Evolutionary conservation across 2,888 invertebrate genomes (phyloP), one percentile per base, ranked within the genome.

Genomic region (Molorchus minor): DNA sequence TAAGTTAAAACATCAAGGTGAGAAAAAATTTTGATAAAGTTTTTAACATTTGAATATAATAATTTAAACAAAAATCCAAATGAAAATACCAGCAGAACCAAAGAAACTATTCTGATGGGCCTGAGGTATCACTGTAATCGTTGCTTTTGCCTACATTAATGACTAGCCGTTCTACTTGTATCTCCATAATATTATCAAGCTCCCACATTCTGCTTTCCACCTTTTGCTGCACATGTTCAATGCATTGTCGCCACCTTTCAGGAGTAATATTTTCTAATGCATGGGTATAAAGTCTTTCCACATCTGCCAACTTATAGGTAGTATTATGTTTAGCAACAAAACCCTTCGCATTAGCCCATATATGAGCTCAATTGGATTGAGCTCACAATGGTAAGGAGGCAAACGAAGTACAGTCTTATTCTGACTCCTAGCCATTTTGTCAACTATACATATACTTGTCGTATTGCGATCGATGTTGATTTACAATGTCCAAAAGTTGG

Each of bases 281-380:
- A 3, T 55, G 29, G 7, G 30, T 4, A 36, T 66, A 66, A 45
- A 61, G 21, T 7, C n/a, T 38, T 47, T 60, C 57, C 2, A 68
- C 57, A 29, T 69, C 64, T 20, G 12, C 10, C n/a, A 70, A 51
- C 54, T 67, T 68, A 44, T 64, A 65, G n/a, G 62, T 67, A 0
- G 20, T 44, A 16, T 65, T 67, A 21, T 65, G 51, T 19, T 36
- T 20, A 5, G 61, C 61, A 10, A 68, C 65, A 13, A 54, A 43
- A 43, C 58, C 55, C 56, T 70, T 68, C 1, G 60, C 40, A 17
- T 67, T 53, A 1, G 61, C 72, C 63, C 71, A 71, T 17, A 75
- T 68, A n/a, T n/a, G n/a, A n/a, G n/a, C n/a, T n/a, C n/a, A n/a
- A n/a, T n/a, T n/a, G n/a, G n/a, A n/a, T n/a, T n/a, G n/a, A n/a